Percentiles rank a stretch among this genome's conserved stretches.
phyloP scores from a whole-genome alignment of 53 echinoderm and acorn worm species.

The Temnopleurus reevesii region DNA sequence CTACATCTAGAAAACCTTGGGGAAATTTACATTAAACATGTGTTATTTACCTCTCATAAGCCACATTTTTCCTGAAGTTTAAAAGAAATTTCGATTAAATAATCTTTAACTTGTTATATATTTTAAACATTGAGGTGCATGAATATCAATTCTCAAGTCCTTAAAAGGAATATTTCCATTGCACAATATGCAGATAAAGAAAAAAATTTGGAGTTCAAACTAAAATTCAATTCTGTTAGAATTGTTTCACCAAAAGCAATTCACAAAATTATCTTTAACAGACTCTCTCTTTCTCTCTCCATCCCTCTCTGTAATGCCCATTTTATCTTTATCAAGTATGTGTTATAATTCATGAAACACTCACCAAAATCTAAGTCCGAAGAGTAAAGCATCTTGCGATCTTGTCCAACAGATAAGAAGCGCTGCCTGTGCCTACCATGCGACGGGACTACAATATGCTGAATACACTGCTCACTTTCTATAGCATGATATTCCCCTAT shows the following conservation, averaged over 20 bases:
- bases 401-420: background rate
- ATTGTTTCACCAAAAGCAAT: too few species aligned
- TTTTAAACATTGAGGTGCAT: too few species aligned
- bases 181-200: too few species aligned
- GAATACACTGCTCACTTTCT: background rate
- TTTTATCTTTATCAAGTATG: background rate
- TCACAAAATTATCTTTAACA: too few species aligned
- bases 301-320: background rate
- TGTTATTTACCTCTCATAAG: background rate
- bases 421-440: background rate
- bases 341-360: background rate
- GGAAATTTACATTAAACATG: background rate
- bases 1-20: background rate
- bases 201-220: too few species aligned
- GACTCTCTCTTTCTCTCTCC: background rate
- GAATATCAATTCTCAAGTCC: too few species aligned
- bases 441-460: background rate
- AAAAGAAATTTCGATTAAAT: too few species aligned
- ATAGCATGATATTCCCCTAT: background rate
- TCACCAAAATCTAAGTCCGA: slow-evolving; percentile 35
- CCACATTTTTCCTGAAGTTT: too few species aligned
- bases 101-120: too few species aligned
- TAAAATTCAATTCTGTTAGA: too few species aligned
- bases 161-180: too few species aligned
- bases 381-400: background rate